Conservation (phyloP, 2,888 invertebrate genomes). For the Tetheella fluctuosa region DNA sequence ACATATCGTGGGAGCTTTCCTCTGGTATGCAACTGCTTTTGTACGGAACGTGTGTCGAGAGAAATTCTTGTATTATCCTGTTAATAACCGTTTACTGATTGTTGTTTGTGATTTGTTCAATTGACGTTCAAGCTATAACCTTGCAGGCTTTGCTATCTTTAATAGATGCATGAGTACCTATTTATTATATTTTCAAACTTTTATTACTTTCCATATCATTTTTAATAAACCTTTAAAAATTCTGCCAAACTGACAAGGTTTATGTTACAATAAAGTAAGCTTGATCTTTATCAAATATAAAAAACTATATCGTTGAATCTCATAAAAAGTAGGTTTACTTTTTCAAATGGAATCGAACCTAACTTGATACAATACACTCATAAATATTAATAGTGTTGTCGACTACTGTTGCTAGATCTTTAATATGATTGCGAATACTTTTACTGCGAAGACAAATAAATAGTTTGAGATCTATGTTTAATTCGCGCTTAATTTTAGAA, state of each 20-base stretch:
- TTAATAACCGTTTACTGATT: slow-evolving; percentile 16
- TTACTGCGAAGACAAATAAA: too few relatives aligned
- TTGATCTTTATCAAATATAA: background rate
- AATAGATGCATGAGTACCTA: background rate
- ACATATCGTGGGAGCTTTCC: slow-evolving; percentile 62
- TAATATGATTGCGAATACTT: too few relatives aligned
- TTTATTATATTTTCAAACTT: background rate
- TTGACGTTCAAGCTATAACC: slow-evolving; percentile 5
- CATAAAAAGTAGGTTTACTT: background rate
- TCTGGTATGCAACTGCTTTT: slow-evolving; percentile 64
- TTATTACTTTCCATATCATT: background rate
- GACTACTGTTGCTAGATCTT: background rate
- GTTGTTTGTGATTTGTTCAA: slow-evolving; percentile 16
- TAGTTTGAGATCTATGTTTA: too few relatives aligned
- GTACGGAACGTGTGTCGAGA: slow-evolving; percentile 40
- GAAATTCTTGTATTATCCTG: slow-evolving; percentile 50
- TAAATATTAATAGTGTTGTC: background rate
- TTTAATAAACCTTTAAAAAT: background rate
- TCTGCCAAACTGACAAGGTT: background rate
- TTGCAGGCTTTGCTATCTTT: background rate
- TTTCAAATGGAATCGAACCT: background rate
- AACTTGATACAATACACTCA: background rate
- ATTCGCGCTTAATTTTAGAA: too few relatives aligned
- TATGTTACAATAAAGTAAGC: background rate
- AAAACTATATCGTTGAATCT: background rate